Conservation (phyloP, 2,113 vertebrate species). For the Clarias macrocephalus region DNA sequence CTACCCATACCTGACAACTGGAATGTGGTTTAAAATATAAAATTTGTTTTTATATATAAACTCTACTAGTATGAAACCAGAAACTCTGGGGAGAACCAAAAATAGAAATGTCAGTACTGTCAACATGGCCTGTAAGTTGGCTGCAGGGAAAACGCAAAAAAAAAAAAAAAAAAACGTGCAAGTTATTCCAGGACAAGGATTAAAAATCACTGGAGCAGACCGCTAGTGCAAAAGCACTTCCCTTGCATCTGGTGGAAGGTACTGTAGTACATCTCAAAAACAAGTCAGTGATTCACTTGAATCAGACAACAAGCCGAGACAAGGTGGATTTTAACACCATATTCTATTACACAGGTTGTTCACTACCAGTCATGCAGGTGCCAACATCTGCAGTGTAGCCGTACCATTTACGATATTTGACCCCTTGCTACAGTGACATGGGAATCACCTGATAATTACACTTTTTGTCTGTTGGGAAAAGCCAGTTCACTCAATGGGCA, state of each 20-base stretch:
- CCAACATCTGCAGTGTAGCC: background rate
- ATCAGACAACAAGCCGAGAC: conserved; percentile 3
- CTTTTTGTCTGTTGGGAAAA: background rate
- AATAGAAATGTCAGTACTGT: background rate
- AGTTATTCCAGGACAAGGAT: background rate
- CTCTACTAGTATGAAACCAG: background rate
- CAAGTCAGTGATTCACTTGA: conserved; percentile 1
- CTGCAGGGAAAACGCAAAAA: background rate
- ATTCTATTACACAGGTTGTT: background rate
- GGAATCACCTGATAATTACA: background rate
- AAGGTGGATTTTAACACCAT: conserved; percentile 8
- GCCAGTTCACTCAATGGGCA: background rate
- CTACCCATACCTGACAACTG: background rate
- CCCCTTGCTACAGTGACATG: background rate
- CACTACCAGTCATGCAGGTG: background rate
- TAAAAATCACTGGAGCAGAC: background rate
- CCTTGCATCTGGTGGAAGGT: background rate
- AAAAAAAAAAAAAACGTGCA: background rate
- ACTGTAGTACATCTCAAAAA: background rate
- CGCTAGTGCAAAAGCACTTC: background rate
- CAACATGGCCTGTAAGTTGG: background rate
- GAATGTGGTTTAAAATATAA: background rate
- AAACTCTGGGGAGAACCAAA: background rate
- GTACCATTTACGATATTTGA: background rate
- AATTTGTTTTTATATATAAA: background rate